A percentile compares a stretch with the other conserved stretches of the same genome.
Conservation (phyloP, 2,888 invertebrate species). For the Thereva unica region DNA sequence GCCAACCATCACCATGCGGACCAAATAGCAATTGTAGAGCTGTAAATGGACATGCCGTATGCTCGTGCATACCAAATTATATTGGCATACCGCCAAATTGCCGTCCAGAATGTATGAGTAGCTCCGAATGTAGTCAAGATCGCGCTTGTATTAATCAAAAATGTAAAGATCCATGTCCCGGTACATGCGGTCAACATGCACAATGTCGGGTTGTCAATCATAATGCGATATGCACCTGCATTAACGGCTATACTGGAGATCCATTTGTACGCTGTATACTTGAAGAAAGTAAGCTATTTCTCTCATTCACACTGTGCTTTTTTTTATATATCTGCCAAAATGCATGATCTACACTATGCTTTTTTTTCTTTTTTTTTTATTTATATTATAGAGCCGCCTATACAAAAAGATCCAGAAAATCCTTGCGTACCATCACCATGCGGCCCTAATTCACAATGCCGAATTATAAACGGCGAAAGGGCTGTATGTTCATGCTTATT, state of each 20-base stretch:
- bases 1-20: constrained; percentile 76
- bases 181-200: constrained; percentile 81
- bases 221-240: constrained; percentile 83
- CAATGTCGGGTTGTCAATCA: constrained; percentile 83
- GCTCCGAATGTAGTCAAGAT: constrained; percentile 80
- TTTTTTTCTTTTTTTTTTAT: constrained; percentile 25
- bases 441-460: constrained; percentile 82
- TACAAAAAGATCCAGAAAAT: constrained; percentile 60
- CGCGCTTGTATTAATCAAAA: constrained; percentile 78
- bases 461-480: constrained; percentile 69
- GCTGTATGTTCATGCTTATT: constrained; percentile 80
- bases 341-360: constrained; percentile 17
- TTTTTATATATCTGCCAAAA: constrained; percentile 28
- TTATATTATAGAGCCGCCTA: constrained; percentile 7
- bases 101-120: constrained; percentile 80
- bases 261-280: constrained; percentile 75
- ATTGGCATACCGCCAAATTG: constrained; percentile 79
- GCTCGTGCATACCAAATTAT: constrained; percentile 78
- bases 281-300: constrained; percentile 64
- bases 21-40: constrained; percentile 78
- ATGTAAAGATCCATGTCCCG: constrained; percentile 81
- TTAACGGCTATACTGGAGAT: constrained; percentile 75
- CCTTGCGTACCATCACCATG: constrained; percentile 84
- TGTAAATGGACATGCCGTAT: constrained; percentile 74
- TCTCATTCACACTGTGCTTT: constrained; percentile 10